Evolutionary conservation across 2,888 invertebrate genomes (phyloP), one percentile per base, ranked within the genome.

Genomic region (Scaptomyza cyrtandrae): DNA sequence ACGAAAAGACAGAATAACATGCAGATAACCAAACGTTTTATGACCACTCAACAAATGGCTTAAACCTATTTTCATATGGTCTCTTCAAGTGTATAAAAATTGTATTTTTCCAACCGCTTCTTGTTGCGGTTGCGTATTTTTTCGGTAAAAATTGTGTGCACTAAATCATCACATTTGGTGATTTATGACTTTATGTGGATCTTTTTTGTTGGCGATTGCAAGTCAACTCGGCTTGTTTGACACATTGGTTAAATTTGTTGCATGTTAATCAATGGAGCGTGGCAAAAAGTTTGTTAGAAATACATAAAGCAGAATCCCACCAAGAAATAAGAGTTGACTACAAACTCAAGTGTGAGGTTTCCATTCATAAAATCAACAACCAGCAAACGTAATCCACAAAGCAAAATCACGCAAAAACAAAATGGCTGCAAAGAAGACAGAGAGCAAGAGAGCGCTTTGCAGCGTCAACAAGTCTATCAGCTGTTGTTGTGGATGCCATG

Each of bases 391-490:
- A 41, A 45, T 84, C 89, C 89, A 86, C 81, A 61, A 19, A 43
- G 64, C 55, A 70, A 65, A 66, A n/a, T 44, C 50, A 63, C 19
- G 24, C 54, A 62, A 64, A 61, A 19, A 50, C 64, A 60, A 55
- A 76, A 65, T 37, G 63, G 43, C 65, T 63, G 68, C 71, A 79
- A 57, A 64, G 46, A 4, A 16, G n/a, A 19, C 33, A 53, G 61
- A 37, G 56, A 35, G 45, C 7, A 49, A 64, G 24, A n/a, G 50
- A 27, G 55, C 29, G 50, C 37, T 73, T 53, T 79, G 71, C 74
- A 71, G 37, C 48, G 63, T 86, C 83, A 87, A 85, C 80, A 84
- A 83, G 83, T 88, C 58, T 29, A 41, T 35, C 82, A 87, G 87
- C 87, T 85, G 81, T 71, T 66, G 9, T 33, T 70, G 78, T 86